A percentile compares a stretch with the other conserved stretches of the same genome.
Conservation (phyloP, 2,797 vertebrate species). For the Cossypha niveicapilla region DNA sequence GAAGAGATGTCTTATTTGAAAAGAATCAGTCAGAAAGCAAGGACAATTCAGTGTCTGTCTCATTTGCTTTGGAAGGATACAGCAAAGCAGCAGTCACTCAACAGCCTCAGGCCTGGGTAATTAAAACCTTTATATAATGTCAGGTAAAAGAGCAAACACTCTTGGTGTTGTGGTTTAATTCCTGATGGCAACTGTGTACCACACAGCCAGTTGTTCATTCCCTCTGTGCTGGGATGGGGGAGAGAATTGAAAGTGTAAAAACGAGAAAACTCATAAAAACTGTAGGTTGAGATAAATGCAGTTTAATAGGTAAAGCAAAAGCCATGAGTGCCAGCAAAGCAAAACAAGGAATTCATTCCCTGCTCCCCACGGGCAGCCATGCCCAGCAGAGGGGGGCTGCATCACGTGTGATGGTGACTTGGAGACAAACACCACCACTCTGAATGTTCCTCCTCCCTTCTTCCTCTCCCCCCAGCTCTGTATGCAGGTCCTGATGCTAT, state of each 20-base stretch:
- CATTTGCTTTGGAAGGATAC: slow-evolving; percentile 19
- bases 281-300: fast-evolving
- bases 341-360: neutral
- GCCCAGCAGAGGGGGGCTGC: neutral
- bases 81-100: slow-evolving; percentile 1
- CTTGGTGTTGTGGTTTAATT: neutral
- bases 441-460: neutral
- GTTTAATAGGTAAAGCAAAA: neutral
- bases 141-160: slow-evolving; percentile 25
- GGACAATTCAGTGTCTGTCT: neutral
- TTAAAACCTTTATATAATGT: slow-evolving; percentile 33
- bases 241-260: neutral
- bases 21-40: slow-evolving; percentile 5
- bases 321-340: neutral
- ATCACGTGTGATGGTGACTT: fast-evolving
- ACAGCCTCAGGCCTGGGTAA: slow-evolving; percentile 1
- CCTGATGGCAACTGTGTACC: neutral
- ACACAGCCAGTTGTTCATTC: neutral
- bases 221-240: fast-evolving
- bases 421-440: neutral
- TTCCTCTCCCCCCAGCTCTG: neutral
- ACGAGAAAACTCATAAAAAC: neutral
- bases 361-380: neutral
- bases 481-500: neutral
- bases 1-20: neutral